These are phyloP conservation scores for Calameuta filiformis DNA, from an alignment of 2,888 invertebrate species.

Conservation along the genomic window DNA sequence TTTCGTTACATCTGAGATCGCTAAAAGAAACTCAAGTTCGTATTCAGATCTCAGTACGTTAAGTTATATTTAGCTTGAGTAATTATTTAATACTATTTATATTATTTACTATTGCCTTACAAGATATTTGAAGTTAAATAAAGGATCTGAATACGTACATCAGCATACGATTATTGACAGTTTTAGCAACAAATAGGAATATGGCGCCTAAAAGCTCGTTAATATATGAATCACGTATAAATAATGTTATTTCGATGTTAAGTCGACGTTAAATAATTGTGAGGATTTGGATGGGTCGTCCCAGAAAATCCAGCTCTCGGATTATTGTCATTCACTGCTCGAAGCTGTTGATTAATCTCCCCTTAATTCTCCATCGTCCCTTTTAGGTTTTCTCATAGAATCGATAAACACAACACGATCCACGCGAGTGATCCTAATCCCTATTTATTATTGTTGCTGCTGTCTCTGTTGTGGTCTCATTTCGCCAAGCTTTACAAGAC, in stretches of 20 bases:
- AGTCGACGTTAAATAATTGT: not conserved
- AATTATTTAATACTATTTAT: constrained; percentile 3
- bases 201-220: constrained; percentile 16
- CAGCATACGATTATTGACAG: not conserved
- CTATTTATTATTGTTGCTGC: constrained; percentile 28
- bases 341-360: constrained; percentile 10
- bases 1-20: constrained; percentile 17
- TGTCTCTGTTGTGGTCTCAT: constrained; percentile 41
- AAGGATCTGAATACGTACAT: no score
- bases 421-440: constrained; percentile 8
- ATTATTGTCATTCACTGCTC: not conserved
- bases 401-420: not conserved
- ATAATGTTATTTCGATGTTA: constrained; percentile 4
- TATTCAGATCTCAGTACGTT: not conserved
- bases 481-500: constrained; percentile 80
- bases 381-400: not conserved
- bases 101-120: not conserved
- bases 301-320: not conserved
- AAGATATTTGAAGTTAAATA: no score
- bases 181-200: not conserved
- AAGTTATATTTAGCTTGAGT: constrained; percentile 4
- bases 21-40: constrained; percentile 17
- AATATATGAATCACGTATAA: not conserved
- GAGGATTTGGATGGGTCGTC: not conserved
- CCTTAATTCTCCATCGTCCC: constrained; percentile 3